phyloP scores from a whole-genome alignment of 1,140 invertebrate genomes.

The Cherax quadricarinatus region DNA sequence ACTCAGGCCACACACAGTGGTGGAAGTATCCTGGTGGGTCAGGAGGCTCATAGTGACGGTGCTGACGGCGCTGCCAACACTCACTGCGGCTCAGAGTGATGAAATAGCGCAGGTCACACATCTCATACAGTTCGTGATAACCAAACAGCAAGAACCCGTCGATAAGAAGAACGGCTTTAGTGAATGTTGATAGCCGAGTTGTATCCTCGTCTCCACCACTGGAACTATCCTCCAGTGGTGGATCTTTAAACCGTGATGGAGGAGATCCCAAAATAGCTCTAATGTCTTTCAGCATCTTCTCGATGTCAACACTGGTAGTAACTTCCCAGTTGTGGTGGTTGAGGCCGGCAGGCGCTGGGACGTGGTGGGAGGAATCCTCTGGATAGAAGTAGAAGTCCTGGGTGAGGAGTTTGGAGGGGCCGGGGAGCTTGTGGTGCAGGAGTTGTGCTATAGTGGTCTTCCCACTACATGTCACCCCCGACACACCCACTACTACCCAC shows the following conservation, averaged over 20 bases:
- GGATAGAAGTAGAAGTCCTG: slow-evolving; percentile 89
- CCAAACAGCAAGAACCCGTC: slow-evolving; percentile 88
- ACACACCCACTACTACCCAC: slow-evolving; percentile 85
- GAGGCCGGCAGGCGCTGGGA: slow-evolving; percentile 78
- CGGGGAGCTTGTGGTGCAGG: slow-evolving; percentile 76
- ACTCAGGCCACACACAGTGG: slow-evolving; percentile 86
- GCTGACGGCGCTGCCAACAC: slow-evolving; percentile 79
- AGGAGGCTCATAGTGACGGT: slow-evolving; percentile 85
- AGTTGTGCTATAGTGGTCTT: slow-evolving; percentile 85
- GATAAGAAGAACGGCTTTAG: slow-evolving; percentile 80
- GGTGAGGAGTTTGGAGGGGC: slow-evolving; percentile 80
- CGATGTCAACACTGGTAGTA: slow-evolving; percentile 85
- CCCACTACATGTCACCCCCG: slow-evolving; percentile 87
- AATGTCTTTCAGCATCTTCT: slow-evolving; percentile 82
- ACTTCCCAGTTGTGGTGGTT: slow-evolving; percentile 89
- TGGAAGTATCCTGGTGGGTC: slow-evolving; percentile 89
- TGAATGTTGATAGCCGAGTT: not conserved
- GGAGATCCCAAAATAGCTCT: slow-evolving; percentile 59
- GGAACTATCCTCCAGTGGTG: not conserved
- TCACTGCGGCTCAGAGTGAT: slow-evolving; percentile 83
- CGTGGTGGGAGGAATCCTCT: slow-evolving; percentile 83
- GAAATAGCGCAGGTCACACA: slow-evolving; percentile 87
- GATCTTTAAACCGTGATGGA: not conserved
- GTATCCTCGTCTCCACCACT: not conserved
- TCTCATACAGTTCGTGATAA: slow-evolving; percentile 81